Evolutionary conservation across 1,140 invertebrate species (phyloP).

Genomic region (Drusus annulatus): DNA sequence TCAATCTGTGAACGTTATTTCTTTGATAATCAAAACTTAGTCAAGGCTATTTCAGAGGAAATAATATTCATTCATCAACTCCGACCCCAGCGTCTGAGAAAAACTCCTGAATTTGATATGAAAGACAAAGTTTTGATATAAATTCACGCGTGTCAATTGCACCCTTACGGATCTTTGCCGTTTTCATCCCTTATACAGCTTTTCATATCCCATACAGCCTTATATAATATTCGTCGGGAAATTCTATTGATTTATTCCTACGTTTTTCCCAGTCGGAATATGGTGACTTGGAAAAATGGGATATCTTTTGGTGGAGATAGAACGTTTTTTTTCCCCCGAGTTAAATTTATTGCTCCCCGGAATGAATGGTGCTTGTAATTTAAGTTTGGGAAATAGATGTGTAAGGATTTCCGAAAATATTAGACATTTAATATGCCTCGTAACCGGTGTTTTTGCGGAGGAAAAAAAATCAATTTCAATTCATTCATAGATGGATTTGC

Average conservation of each 20-base stretch:
- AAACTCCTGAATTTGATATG: slow-evolving; percentile 58
- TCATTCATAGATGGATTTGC: no score
- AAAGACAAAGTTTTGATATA: slow-evolving; percentile 60
- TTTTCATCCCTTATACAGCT: slow-evolving; percentile 32
- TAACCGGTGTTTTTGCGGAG: background rate
- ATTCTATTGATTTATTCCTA: slow-evolving; percentile 32
- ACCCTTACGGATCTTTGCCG: slow-evolving; percentile 36
- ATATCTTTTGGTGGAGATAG: background rate
- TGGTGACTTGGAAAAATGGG: slow-evolving; percentile 32
- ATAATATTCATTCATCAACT: slow-evolving; percentile 30
- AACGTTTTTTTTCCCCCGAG: slow-evolving; percentile 18
- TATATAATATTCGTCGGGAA: slow-evolving; percentile 9
- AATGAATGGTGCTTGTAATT: slow-evolving; percentile 5
- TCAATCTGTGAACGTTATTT: no score
- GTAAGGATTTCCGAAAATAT: slow-evolving; percentile 1
- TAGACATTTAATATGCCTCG: background rate
- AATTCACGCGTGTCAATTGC: slow-evolving; percentile 58
- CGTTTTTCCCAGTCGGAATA: slow-evolving; percentile 5
- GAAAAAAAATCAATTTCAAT: no score
- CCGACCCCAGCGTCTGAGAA: slow-evolving; percentile 37
- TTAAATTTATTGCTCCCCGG: slow-evolving; percentile 9
- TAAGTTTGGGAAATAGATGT: slow-evolving; percentile 15
- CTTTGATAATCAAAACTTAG: no score
- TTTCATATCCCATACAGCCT: slow-evolving; percentile 25
- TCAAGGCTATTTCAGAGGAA: slow-evolving; percentile 2